Evolutionary conservation across 2,113 vertebrate genomes (phyloP).

Genomic region (Anhinga anhinga): DNA sequence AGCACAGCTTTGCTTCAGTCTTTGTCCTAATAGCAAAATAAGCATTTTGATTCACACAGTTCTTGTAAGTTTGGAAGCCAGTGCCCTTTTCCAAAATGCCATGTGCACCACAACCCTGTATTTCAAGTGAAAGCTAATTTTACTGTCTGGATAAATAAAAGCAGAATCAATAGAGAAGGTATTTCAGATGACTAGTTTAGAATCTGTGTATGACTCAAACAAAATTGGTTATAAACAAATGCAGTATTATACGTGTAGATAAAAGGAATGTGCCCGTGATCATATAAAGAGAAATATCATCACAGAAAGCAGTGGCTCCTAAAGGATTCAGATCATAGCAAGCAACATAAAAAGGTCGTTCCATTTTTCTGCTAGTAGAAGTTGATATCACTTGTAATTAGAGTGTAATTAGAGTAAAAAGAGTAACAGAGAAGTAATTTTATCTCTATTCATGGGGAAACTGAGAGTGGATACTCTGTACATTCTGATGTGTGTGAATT

Average conservation of each 20-base stretch:
- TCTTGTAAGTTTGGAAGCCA: not conserved
- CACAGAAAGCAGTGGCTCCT: not conserved
- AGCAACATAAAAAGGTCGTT: not conserved
- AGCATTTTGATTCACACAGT: not conserved
- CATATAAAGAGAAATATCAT: not conserved
- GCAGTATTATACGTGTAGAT: not conserved
- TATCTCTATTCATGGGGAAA: not conserved
- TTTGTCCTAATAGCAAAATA: not conserved
- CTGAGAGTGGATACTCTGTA: not conserved
- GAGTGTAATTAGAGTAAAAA: not conserved
- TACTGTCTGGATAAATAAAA: not conserved
- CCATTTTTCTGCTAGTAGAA: not conserved
- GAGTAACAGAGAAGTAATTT: not conserved
- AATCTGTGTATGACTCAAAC: not conserved
- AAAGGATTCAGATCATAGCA: not conserved
- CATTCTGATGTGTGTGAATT: not conserved
- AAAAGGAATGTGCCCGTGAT: not conserved
- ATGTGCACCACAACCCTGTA: not conserved
- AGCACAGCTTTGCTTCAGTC: not conserved
- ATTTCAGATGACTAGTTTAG: not conserved
- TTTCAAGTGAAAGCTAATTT: not conserved
- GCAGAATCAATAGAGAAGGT: not conserved
- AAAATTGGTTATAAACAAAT: not conserved
- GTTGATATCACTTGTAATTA: not conserved
- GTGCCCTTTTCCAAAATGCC: not conserved